These are phyloP conservation scores for Crypturellus tataupa DNA, from an alignment of 2,797 vertebrate genomes.

Conservation along the genomic window DNA sequence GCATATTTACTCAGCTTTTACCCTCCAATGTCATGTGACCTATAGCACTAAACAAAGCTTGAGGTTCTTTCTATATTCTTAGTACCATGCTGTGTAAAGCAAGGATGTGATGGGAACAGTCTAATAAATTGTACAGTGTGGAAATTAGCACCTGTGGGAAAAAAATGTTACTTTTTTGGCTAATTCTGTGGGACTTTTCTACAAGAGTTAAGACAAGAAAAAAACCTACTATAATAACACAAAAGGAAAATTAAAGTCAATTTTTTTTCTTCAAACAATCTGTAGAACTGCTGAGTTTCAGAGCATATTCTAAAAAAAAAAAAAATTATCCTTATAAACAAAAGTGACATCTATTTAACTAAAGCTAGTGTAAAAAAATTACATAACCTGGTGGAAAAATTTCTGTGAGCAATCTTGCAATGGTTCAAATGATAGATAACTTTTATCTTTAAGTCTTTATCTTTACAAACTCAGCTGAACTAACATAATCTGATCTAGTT, in stretches of 20 bases:
- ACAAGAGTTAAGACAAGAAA: background rate
- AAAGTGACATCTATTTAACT: background rate
- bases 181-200: background rate
- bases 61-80: background rate
- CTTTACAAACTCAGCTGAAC: background rate
- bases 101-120: background rate
- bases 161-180: background rate
- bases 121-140: background rate
- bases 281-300: background rate
- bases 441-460: background rate
- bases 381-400: background rate
- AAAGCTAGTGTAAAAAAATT: background rate
- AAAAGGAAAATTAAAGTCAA: background rate
- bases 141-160: background rate
- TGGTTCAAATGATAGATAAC: background rate
- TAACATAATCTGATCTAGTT: background rate
- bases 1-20: background rate
- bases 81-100: background rate
- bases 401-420: background rate
- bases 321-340: background rate
- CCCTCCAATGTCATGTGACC: accelerated
- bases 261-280: background rate
- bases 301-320: background rate
- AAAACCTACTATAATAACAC: background rate
- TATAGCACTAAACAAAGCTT: background rate